Evolutionary conservation across 2,888 invertebrate genomes (phyloP).

Genomic region (Trachelus tabidus): DNA sequence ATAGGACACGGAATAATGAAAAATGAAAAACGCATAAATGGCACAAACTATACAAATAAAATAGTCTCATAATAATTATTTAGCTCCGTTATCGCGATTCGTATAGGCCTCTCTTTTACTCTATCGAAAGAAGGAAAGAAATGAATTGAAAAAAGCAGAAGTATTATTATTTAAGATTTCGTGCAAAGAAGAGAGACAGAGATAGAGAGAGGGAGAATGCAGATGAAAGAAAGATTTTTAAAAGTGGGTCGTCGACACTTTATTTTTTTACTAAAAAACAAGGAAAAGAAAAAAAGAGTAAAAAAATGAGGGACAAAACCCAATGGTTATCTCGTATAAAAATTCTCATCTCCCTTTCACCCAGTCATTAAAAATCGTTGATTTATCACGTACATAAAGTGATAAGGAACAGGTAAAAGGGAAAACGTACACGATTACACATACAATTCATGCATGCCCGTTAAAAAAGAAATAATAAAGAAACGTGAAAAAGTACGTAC

Average conservation of each 20-base stretch:
- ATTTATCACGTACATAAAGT: conserved; percentile 4
- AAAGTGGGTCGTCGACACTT: conserved; percentile 44
- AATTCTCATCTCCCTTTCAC: conserved; percentile 3
- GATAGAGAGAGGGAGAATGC: not conserved
- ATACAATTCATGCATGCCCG: not conserved
- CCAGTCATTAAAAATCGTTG: not conserved
- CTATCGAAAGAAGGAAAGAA: not conserved
- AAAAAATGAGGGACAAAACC: conserved; percentile 16
- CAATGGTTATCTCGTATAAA: not conserved
- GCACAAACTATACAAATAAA: no score
- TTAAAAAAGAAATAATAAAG: not conserved
- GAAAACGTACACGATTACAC: not conserved
- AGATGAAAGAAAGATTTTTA: not conserved
- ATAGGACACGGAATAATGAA: no score
- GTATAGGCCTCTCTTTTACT: not conserved
- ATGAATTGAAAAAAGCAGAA: not conserved
- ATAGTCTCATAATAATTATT: no score
- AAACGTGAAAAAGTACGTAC: conserved; percentile 29
- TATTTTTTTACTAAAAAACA: conserved; percentile 60
- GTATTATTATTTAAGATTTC: conserved; percentile 2
- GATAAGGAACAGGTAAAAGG: conserved; percentile 5
- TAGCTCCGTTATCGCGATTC: no score
- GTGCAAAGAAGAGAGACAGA: not conserved
- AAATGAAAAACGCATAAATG: no score
- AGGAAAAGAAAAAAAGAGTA: conserved; percentile 4